Evolutionary conservation across 2,797 vertebrate species (phyloP), one percentile per base, ranked within the genome.

Genomic region (Crotalus adamanteus): DNA sequence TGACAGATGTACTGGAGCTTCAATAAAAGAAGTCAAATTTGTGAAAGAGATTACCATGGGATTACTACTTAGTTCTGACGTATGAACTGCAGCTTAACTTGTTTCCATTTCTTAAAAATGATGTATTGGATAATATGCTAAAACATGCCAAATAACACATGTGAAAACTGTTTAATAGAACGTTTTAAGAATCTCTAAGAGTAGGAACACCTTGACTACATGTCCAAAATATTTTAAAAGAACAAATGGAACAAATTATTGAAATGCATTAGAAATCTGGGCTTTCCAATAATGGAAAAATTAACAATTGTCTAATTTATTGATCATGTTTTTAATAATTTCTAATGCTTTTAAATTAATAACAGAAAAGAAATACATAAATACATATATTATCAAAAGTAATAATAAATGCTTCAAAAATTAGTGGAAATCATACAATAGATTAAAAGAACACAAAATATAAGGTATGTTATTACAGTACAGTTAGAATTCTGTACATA

Each of bases 31-130:
- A 55, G 0, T 1, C 26, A 86, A 94, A 13, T 20, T 93, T 92
- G 85, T 91, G 14, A 20, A 87, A 88, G 73, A 31, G 56, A 26
- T 51, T 92, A 83, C 2, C 11, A 90, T 3, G 55, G 65, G 7
- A 6, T 95, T 94, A 91, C 61, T 13, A 91, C 2, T 42, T 14
- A 88, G 37, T 91, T 93, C 37, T 14, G 4, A 92, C 78, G 92
- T 0, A 69, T 56, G n/a, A 60, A 87, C 37, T 22, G 25, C 0
- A 3, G 8, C 6, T 14, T 6, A 55, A 93, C 92, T 3, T 60
- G 87, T 89, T 93, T 51, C 7, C 4, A 28, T 37, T 92, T 73
- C 86, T 60, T 61, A 14, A 92, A 92, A 94, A 16, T 90, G 0
- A 2, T 2, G 57, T 88, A n/a, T 4, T 55, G 9, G 90, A 91